Percentiles rank a stretch among this genome's conserved stretches.
phyloP scores from a whole-genome alignment of 2,888 invertebrate genomes.

The Prenolepis imparis region DNA sequence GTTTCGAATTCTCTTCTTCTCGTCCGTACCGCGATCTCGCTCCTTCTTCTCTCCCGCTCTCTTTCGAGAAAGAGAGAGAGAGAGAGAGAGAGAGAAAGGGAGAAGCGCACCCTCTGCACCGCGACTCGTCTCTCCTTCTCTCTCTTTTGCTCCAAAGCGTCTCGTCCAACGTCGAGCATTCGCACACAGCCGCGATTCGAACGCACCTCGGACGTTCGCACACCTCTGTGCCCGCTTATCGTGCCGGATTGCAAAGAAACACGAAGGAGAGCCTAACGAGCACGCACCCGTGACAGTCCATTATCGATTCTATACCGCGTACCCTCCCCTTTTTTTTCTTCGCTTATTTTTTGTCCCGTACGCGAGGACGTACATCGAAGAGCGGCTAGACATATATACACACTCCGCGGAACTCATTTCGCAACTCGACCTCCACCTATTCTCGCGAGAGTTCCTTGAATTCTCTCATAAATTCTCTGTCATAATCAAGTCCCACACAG shows the following conservation, averaged over 20 bases:
- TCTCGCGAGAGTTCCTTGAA: neutral
- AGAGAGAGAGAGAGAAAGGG: neutral
- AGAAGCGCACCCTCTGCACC: too few species aligned
- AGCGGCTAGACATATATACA: neutral
- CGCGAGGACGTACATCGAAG: slow-evolving; percentile 2
- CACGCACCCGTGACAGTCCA: slow-evolving; percentile 64
- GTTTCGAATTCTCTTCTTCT: slow-evolving; percentile 58
- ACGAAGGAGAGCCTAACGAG: slow-evolving; percentile 68
- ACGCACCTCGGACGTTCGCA: slow-evolving; percentile 64
- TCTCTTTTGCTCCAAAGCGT: slow-evolving; percentile 44
- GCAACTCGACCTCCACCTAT: neutral
- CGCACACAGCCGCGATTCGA: slow-evolving; percentile 34
- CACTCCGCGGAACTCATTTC: slow-evolving; percentile 1
- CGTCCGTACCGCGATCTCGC: slow-evolving; percentile 60
- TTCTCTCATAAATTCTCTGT: neutral
- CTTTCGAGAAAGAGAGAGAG: slow-evolving; percentile 23
- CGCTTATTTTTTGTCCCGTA: slow-evolving; percentile 3
- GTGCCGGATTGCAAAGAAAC: slow-evolving; percentile 62
- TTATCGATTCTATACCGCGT: slow-evolving; percentile 47
- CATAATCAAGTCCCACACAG: neutral
- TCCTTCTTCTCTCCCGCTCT: slow-evolving; percentile 62
- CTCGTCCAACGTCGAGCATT: slow-evolving; percentile 30
- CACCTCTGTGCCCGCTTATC: slow-evolving; percentile 70
- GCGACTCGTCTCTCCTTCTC: slow-evolving; percentile 28
- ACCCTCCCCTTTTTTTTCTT: neutral